A percentile compares a stretch with the other conserved stretches of the same genome.
These are phyloP conservation scores for Vesta saturnalis DNA, from an alignment of 2,888 invertebrate genomes.

Conservation along the genomic window DNA sequence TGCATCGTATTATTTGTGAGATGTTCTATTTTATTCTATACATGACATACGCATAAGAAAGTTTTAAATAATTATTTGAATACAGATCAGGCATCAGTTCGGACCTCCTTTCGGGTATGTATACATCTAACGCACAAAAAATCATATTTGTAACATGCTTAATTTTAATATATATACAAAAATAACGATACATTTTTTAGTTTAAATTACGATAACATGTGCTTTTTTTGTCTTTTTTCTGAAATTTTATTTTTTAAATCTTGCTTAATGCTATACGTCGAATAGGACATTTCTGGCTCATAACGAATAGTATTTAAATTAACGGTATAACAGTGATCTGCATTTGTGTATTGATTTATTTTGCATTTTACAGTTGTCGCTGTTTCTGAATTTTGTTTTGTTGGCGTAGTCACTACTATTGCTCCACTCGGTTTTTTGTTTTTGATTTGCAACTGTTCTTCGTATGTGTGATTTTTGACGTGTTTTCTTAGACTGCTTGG, in stretches of 20 bases:
- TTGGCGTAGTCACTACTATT: neutral
- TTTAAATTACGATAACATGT: slow-evolving; percentile 10
- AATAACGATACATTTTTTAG: no score
- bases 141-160: no score
- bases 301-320: slow-evolving; percentile 30
- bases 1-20: no score
- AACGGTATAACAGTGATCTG: slow-evolving; percentile 47
- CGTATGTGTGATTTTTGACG: slow-evolving; percentile 79
- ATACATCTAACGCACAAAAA: no score
- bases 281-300: slow-evolving; percentile 6
- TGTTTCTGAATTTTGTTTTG: neutral
- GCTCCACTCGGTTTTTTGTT: no score
- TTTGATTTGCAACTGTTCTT: slow-evolving; percentile 60
- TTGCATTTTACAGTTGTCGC: neutral
- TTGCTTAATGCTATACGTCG: slow-evolving; percentile 50
- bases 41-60: no score
- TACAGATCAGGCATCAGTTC: no score
- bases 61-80: no score
- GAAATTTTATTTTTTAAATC: slow-evolving; percentile 61
- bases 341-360: slow-evolving; percentile 21
- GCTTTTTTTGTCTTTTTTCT: slow-evolving; percentile 50
- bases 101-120: no score
- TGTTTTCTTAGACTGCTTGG: slow-evolving; percentile 94
- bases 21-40: no score
- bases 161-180: no score